Evolutionary conservation across 2,113 vertebrate genomes (phyloP), one percentile per base, ranked within the genome.

Genomic region (Phalacrocorax brasilianus): DNA sequence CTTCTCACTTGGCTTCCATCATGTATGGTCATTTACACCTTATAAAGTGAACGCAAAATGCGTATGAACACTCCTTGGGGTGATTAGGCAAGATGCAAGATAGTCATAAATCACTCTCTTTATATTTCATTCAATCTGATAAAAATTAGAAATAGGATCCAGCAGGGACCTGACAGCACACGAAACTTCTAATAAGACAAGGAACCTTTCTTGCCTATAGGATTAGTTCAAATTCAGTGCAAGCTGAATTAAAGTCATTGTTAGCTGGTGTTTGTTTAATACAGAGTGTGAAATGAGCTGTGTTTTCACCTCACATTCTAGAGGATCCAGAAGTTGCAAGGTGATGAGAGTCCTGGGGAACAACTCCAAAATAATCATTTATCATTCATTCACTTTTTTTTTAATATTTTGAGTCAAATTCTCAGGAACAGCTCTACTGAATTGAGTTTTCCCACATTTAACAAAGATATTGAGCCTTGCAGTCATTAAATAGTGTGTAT

Each of bases 61-160:
- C 53, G 67, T 85, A 55, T 73, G 67, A 97, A 44, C 45, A n/a
- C 28, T 93, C 17, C 47, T 95, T 82, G 59, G 59, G 94, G 81
- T 87, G 81, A 88, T 89, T 79, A 93, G 38, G 63, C 23, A 24
- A 56, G 80, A 58, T 85, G 62, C 80, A 85, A 85, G 67, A 62
- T 73, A 91, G 70, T 85, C 81, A 93, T 89, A 97, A 95, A 91
- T 95, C 74, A 49, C 55, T 62, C 74, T 76, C 38, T 95, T 88
- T 92, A 50, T 78, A 53, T 96, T 95, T 94, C 73, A 72, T 91
- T 96, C 83, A 76, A 27, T 85, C 84, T 91, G 94, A 91, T 94
- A 96, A 94, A 96, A 97, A 94, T 89, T 95, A 92, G 87, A 83
- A 93, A 88, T 63, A 66, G 63, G 33, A 92, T 95, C 78, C 78